A percentile compares a stretch with the other conserved stretches of the same genome.
Evolutionary conservation across 2,888 invertebrate genomes (phyloP).

Genomic region (Oligia strigilis): DNA sequence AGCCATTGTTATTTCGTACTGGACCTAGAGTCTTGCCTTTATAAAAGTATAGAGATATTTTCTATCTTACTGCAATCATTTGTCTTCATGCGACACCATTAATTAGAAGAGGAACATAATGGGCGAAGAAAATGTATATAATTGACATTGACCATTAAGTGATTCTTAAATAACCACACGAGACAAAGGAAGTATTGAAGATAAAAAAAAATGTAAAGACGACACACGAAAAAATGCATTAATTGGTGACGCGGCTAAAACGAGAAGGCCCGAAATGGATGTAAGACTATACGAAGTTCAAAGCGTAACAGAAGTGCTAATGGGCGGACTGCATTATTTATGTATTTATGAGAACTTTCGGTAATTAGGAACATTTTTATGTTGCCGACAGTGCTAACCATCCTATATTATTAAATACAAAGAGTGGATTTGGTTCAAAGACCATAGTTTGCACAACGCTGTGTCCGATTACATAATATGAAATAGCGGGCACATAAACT

Average conservation of each 20-base stretch:
- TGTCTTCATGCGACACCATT: neutral
- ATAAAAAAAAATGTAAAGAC: constrained; percentile 66
- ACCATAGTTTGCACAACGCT: constrained; percentile 55
- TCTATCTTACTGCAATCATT: neutral
- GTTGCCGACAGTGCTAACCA: constrained; percentile 48
- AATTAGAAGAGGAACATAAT: constrained; percentile 1
- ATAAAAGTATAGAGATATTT: neutral
- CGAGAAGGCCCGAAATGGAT: constrained; percentile 77
- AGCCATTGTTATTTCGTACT: constrained; percentile 16
- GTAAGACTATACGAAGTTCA: constrained; percentile 80
- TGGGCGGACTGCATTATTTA: constrained; percentile 78
- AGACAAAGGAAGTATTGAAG: constrained; percentile 71
- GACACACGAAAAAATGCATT: constrained; percentile 82
- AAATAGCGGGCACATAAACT: constrained; percentile 58
- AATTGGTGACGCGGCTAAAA: constrained; percentile 83
- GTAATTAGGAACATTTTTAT: constrained; percentile 72
- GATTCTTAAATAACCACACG: constrained; percentile 38
- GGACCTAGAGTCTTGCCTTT: neutral
- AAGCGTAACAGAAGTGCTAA: constrained; percentile 82
- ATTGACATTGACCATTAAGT: constrained; percentile 43
- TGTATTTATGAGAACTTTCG: constrained; percentile 71
- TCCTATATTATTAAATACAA: constrained; percentile 47
- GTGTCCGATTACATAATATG: constrained; percentile 59
- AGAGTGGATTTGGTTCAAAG: constrained; percentile 48
- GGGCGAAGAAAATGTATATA: neutral